Evolutionary conservation across 2,797 vertebrate genomes (phyloP).

Genomic region (Acanthornis magna): DNA sequence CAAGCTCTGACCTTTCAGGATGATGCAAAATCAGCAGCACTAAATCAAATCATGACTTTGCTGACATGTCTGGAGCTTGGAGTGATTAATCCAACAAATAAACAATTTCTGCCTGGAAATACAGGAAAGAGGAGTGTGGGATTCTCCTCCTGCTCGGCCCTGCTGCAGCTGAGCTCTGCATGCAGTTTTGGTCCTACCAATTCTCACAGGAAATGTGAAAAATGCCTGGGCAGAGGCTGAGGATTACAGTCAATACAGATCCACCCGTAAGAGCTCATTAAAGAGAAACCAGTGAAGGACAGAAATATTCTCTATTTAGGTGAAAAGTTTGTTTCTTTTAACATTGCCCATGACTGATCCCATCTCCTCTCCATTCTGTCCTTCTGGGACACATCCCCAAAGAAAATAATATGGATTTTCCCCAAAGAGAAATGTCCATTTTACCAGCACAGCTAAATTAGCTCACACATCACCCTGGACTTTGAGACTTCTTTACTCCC

Average conservation of each 20-base stretch:
- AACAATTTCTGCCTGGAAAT: slow-evolving; percentile 3
- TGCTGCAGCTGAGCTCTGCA: not conserved
- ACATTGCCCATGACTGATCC: not conserved
- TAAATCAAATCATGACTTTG: not conserved
- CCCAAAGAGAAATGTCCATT: not conserved
- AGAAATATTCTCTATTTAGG: not conserved
- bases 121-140: not conserved
- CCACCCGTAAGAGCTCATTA: not conserved
- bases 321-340: not conserved
- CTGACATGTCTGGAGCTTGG: not conserved
- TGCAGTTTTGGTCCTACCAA: not conserved
- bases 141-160: not conserved
- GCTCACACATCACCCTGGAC: not conserved
- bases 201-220: slow-evolving; percentile 6
- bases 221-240: not conserved
- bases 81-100: slow-evolving; percentile 11
- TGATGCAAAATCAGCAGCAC: slow-evolving; percentile 40
- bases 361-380: not conserved
- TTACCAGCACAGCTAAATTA: not conserved
- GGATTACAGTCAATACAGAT: not conserved
- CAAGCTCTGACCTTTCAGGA: slow-evolving; percentile 7
- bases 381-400: not conserved
- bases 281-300: not conserved
- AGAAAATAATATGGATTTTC: not conserved
- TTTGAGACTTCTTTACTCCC: not conserved